A percentile compares a stretch with the other conserved stretches of the same genome.
Evolutionary conservation across 2,888 invertebrate genomes (phyloP).

Genomic region (Lasioglossum vierecki): DNA sequence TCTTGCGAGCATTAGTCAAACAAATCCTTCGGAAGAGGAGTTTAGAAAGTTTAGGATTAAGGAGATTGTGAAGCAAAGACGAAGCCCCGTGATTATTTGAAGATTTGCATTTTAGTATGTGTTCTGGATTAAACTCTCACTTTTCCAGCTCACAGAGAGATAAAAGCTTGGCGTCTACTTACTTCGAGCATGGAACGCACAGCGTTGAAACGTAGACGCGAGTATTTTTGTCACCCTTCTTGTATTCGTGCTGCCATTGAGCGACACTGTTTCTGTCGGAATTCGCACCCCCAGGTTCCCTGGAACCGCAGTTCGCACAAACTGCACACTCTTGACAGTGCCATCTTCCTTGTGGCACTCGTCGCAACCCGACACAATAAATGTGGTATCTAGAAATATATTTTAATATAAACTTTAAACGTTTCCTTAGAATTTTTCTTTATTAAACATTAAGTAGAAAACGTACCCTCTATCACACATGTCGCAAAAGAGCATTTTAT

Average conservation of each 20-base stretch:
- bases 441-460: neutral
- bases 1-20: constrained; percentile 23
- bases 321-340: constrained; percentile 93
- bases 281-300: constrained; percentile 84
- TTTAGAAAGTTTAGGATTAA: constrained; percentile 32
- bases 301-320: constrained; percentile 85
- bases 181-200: constrained; percentile 90
- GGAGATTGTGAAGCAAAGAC: constrained; percentile 55
- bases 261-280: constrained; percentile 82
- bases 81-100: constrained; percentile 54
- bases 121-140: constrained; percentile 41
- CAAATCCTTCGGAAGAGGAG: constrained; percentile 14
- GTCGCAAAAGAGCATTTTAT: constrained; percentile 97
- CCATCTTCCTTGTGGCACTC: constrained; percentile 95
- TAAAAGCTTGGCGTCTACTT: constrained; percentile 80
- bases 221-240: constrained; percentile 84
- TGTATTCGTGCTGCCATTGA: constrained; percentile 85
- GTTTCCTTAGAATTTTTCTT: neutral
- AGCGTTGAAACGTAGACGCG: constrained; percentile 85
- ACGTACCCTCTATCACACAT: constrained; percentile 93
- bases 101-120: constrained; percentile 39
- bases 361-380: constrained; percentile 93
- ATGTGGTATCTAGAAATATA: constrained; percentile 89
- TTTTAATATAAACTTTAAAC: neutral
- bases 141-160: constrained; percentile 18